Conservation (phyloP, 1,140 invertebrate species). For the Leptoteleia sp. region DNA sequence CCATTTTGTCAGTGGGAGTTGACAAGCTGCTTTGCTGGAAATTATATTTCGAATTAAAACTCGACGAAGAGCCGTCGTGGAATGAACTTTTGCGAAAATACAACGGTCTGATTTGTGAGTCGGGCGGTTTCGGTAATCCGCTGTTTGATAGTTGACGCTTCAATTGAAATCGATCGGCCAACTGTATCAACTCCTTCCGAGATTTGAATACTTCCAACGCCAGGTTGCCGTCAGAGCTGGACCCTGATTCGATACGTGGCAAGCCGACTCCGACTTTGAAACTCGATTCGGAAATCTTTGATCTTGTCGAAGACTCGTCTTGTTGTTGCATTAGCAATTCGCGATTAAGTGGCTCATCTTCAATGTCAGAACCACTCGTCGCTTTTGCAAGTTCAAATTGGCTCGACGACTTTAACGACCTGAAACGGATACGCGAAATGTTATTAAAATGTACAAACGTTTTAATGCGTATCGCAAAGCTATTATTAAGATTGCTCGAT, state of each 20-base stretch:
- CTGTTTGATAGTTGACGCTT: conserved; percentile 24
- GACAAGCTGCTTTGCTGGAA: conserved; percentile 25
- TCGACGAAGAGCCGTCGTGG: conserved; percentile 9
- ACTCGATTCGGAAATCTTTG: conserved; percentile 49
- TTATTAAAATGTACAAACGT: background rate
- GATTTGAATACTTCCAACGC: conserved; percentile 9
- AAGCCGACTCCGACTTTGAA: conserved; percentile 22
- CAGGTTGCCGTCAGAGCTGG: conserved; percentile 27
- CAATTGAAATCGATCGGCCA: conserved; percentile 39
- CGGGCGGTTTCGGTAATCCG: conserved; percentile 1
- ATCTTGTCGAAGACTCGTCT: conserved; percentile 18
- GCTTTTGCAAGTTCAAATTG: conserved; percentile 62
- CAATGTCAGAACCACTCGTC: conserved; percentile 56
- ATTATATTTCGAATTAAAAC: conserved; percentile 8
- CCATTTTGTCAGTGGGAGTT: conserved; percentile 6
- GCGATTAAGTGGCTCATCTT: conserved; percentile 24
- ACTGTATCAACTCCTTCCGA: conserved; percentile 16
- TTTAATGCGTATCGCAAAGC: conserved; percentile 1
- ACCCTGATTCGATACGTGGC: conserved; percentile 49
- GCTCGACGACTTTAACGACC: conserved; percentile 28
- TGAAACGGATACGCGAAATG: conserved; percentile 2
- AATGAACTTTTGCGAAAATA: conserved; percentile 28
- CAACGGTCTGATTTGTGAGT: conserved; percentile 13
- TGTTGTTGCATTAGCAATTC: conserved; percentile 30
- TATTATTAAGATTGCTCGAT: background rate